Base-by-base conservation (phyloP, 2,113 vertebrate genomes). In the Circaetus gallicus region DNA sequence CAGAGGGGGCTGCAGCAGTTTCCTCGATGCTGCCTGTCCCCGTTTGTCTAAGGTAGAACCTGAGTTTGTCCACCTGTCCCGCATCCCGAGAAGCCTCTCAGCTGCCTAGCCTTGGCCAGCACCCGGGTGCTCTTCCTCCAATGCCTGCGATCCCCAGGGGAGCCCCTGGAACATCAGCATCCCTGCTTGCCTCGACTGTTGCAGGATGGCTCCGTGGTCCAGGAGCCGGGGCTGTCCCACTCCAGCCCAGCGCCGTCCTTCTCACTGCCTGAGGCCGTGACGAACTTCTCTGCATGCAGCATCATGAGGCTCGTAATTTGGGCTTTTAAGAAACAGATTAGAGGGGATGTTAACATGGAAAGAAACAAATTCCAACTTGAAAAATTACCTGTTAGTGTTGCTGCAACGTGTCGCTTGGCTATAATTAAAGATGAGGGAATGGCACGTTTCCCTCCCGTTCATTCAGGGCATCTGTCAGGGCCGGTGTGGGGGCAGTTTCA, bases 201-300 rank as follows among this genome's bases (percentile, higher is more conserved):
- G 2, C 24, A 1, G 36, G 50, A 6, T 0, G 18, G 34, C 53
- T 22, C 28, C 0, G 1, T 2, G 6, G 17, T 18, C 50, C 1
- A 4, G 24, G 26, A 19, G 7, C 62, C 45, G 45, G 20, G 47
- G 8, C 42, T 3, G 3, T 50, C 49, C 53, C 2, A 0, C 81
- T 36, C 28, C 66, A 49, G 42, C 53, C 59, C 49, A 16, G 58
- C 3, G 0, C 9, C 0, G 1, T 36, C 28, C 21, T 10, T 9
- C n/a, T 50, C 9, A 0, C 28, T 3, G 3, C 66, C 8, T 0
- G 12, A 14, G 65, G 61, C 80, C 0, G 0, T 52, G 71, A 16
- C 4, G 0, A 0, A 11, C 29, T 47, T 9, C 67, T 32, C 59
- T 7, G 19, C 4, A 0, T 4, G 20, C 6, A 0, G 0, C 2